phyloP scores from a whole-genome alignment of 1,140 invertebrate genomes.

The Saccostrea glomerata region DNA sequence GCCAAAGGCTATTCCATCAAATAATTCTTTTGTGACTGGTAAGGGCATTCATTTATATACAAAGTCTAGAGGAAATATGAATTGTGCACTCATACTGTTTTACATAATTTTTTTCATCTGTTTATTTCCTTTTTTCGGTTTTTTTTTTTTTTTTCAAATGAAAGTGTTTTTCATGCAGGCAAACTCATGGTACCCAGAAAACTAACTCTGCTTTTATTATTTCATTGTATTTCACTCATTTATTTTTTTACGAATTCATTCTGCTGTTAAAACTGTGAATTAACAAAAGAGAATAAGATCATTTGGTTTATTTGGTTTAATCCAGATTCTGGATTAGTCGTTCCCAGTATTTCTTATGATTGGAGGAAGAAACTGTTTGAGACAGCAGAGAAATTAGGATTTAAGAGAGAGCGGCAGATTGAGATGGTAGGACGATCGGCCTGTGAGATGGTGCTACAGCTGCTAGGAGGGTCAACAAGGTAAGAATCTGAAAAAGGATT shows the following conservation, averaged over 20 bases:
- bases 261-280: too few species aligned
- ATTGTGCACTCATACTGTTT: too few species aligned
- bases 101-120: too few species aligned
- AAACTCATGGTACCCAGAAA: too few species aligned
- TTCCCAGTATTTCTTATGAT: constrained; percentile 86
- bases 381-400: constrained; percentile 84
- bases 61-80: background rate
- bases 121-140: too few species aligned
- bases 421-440: constrained; percentile 89
- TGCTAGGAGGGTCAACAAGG: constrained; percentile 86
- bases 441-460: constrained; percentile 88
- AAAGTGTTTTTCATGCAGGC: too few species aligned
- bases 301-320: background rate
- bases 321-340: constrained; percentile 86
- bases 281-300: background rate
- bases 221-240: background rate
- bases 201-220: too few species aligned
- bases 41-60: background rate
- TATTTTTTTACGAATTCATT: background rate
- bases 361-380: constrained; percentile 85
- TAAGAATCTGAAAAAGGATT: background rate
- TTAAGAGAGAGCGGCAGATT: constrained; percentile 85
- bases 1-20: constrained; percentile 81
- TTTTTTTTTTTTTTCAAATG: too few species aligned
- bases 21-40: constrained; percentile 87